These are phyloP conservation scores for Trematomus loennbergii DNA, from an alignment of 2,113 vertebrate species.

Conservation along the genomic window DNA sequence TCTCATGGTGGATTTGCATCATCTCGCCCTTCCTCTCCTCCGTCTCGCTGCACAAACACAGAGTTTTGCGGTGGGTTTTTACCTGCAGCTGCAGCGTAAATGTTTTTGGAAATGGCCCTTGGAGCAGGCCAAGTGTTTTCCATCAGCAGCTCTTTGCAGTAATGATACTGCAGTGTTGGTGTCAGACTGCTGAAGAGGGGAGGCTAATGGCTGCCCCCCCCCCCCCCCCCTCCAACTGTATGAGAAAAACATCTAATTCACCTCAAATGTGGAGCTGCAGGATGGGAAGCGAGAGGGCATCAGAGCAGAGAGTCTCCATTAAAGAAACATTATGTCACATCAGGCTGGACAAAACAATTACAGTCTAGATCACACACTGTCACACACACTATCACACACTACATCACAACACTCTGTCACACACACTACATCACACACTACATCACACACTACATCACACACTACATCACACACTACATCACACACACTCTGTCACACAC, in stretches of 20 bases:
- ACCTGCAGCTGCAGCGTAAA: conserved; percentile 53
- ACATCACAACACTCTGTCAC: too few species aligned
- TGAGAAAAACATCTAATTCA: conserved; percentile 48
- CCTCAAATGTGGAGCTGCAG: conserved; percentile 60
- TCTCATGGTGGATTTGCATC: conserved; percentile 37
- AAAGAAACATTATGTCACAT: conserved; percentile 57
- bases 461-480: too few species aligned
- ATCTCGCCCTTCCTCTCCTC: conserved; percentile 44
- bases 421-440: too few species aligned
- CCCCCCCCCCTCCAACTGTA: conserved; percentile 2
- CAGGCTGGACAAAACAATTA: conserved; percentile 18
- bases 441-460: background rate
- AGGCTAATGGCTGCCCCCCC: conserved; percentile 48
- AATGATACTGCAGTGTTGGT: conserved; percentile 65
- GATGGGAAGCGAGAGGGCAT: conserved; percentile 45
- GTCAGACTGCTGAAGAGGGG: conserved; percentile 62
- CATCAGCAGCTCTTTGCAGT: conserved; percentile 70
- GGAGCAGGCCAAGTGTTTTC: conserved; percentile 71
- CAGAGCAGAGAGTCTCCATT: conserved; percentile 43
- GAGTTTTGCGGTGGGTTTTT: conserved; percentile 22
- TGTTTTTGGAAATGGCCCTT: conserved; percentile 68
- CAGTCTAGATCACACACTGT: background rate
- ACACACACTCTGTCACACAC: background rate
- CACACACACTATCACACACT: too few species aligned
- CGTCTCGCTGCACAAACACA: conserved; percentile 40